A percentile compares a stretch with the other conserved stretches of the same genome.
Conservation (phyloP, 2,113 vertebrate species). For the Pipa parva region DNA sequence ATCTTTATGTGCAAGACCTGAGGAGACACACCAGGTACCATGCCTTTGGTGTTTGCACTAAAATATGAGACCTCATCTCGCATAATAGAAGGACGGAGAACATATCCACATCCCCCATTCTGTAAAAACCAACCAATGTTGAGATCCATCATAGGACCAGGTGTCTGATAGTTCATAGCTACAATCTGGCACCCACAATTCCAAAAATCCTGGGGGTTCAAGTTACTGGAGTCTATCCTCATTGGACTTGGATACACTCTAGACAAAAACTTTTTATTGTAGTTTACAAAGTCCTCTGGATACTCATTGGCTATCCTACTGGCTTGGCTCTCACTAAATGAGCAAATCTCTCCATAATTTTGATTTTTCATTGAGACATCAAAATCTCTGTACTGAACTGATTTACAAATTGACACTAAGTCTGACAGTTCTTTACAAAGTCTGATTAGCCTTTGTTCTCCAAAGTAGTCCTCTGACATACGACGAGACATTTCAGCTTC, state of each 20-base stretch:
- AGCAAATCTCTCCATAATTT: conserved; percentile 87
- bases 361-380: conserved; percentile 79
- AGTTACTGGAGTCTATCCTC: conserved; percentile 92
- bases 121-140: conserved; percentile 90
- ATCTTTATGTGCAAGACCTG: conserved; percentile 91
- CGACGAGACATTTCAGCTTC: conserved; percentile 80
- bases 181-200: conserved; percentile 95
- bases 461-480: conserved; percentile 62
- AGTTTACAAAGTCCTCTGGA: conserved; percentile 90
- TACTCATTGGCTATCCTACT: conserved; percentile 85
- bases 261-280: conserved; percentile 89
- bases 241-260: conserved; percentile 87
- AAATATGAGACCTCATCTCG: conserved; percentile 94
- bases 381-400: conserved; percentile 78
- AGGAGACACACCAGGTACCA: conserved; percentile 86
- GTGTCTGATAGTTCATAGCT: conserved; percentile 95
- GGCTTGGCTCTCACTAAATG: conserved; percentile 87
- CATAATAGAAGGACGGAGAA: conserved; percentile 90
- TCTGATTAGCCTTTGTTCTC: conserved; percentile 71
- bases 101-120: conserved; percentile 89
- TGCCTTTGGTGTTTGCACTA: conserved; percentile 90
- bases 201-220: conserved; percentile 96
- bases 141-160: conserved; percentile 93
- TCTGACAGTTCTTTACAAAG: conserved; percentile 87
- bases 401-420: conserved; percentile 79